Percentiles rank a stretch among this genome's conserved stretches.
Conservation (phyloP, 2,797 vertebrate species). For the Sphenopsis melanotis region DNA sequence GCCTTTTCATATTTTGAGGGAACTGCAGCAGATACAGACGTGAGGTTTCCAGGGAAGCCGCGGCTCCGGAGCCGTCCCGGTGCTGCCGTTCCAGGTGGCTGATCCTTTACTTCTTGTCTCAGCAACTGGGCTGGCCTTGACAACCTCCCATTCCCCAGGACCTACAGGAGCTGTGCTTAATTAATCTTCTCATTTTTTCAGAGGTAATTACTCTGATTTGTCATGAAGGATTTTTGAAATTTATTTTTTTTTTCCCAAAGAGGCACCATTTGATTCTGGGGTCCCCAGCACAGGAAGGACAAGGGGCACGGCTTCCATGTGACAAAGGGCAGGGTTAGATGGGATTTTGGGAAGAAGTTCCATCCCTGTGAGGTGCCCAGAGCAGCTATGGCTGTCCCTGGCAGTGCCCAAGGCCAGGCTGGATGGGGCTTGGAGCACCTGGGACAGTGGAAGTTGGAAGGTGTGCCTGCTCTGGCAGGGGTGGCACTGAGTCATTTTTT, state of each 20-base stretch:
- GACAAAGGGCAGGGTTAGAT: background rate
- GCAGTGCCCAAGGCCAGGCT: fast-evolving
- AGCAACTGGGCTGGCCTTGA: background rate
- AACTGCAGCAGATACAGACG: background rate
- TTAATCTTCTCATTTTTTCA: background rate
- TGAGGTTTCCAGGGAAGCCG: background rate
- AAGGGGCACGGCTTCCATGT: fast-evolving
- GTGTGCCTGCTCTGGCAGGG: background rate
- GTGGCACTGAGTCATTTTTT: background rate
- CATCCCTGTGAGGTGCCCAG: background rate
- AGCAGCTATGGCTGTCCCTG: background rate
- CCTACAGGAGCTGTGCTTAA: background rate
- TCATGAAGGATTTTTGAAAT: background rate
- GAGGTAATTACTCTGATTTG: background rate
- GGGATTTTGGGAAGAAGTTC: background rate
- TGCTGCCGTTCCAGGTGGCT: background rate
- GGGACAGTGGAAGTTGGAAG: fast-evolving
- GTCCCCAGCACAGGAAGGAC: fast-evolving
- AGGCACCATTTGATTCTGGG: background rate
- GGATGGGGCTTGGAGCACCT: background rate
- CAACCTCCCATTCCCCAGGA: background rate
- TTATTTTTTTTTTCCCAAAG: background rate
- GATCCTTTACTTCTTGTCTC: slow-evolving; percentile 8
- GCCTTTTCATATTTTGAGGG: background rate
- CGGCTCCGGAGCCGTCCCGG: background rate